Base-by-base conservation (phyloP, 2,888 invertebrate species). In the Rhodophaea formosa region DNA sequence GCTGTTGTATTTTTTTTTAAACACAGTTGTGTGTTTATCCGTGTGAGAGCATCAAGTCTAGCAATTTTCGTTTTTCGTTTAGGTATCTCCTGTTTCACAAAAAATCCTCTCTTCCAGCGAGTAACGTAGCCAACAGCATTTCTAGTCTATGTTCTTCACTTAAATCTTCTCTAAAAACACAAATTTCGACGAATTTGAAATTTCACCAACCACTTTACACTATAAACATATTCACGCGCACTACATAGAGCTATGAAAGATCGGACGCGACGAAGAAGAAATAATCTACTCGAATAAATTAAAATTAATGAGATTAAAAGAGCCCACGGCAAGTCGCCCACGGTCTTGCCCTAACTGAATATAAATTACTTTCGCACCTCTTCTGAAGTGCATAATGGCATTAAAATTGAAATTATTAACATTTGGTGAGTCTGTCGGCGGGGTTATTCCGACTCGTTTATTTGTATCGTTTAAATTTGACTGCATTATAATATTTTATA, bases 241-340 rank as follows among this genome's bases (percentile, higher is more conserved):
- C 53, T 60, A 64, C 65, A 64, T 64, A 44, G 57, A 65, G 68
- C 66, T 62, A 66, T 67, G 67, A 74, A 84, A 80, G 79, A 84
- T 81, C 72, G 73, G 77, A 79, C 68, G 73, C 80, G 80, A 69
- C 78, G 72, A 68, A 76, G 77, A 70, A 74, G 82, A 84, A 85
- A 82, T 86, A 88, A 88, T 89, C 84, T 79, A 68, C 72, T 74
- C 67, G 88, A 87, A 89, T 89, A 90, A 86, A 88, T 90, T 90
- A 84, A 87, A 88, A 87, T 86, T 86, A 88, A 89, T 88, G 80
- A 87, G 89, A 88, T 89, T 87, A 86, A 83, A 84, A 82, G 78
- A 80, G 80, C 76, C 79, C 78, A 75, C 72, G 74, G 78, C 73
- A 75, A 76, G 76, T 75, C 74, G 73, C 70, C 75, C 67, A 70